phyloP scores from a whole-genome alignment of 2,113 vertebrate species.

The Cynoglossus semilaevis region DNA sequence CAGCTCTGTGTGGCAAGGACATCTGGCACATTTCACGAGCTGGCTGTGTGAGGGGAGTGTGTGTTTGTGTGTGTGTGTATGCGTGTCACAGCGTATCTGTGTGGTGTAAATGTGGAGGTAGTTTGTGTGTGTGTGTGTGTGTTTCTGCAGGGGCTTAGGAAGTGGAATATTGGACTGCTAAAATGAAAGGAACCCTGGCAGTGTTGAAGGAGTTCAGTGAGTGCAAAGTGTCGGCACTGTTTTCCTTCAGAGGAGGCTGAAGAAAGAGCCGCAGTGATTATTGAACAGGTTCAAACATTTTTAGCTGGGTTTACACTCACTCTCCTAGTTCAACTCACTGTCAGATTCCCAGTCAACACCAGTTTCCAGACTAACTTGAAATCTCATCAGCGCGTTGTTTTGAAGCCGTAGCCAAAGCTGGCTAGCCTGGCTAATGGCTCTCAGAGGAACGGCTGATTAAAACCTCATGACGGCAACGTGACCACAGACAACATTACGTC shows the following conservation, averaged over 20 bases:
- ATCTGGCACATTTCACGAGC: conserved; percentile 68
- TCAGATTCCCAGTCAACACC: background rate
- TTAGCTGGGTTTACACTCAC: background rate
- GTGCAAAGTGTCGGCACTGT: conserved; percentile 31
- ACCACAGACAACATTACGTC: conserved; percentile 43
- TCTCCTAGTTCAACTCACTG: background rate
- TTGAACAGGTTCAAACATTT: background rate
- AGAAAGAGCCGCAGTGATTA: background rate
- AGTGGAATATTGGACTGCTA: conserved; percentile 34
- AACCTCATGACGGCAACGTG: conserved; percentile 58
- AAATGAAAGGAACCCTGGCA: conserved; percentile 53
- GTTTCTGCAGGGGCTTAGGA: conserved; percentile 30
- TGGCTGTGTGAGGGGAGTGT: conserved; percentile 45
- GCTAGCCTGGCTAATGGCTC: conserved; percentile 36
- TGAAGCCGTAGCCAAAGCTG: conserved; percentile 21
- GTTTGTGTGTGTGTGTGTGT: conserved; percentile 27
- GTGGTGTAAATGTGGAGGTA: conserved; percentile 18
- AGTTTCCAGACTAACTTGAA: background rate
- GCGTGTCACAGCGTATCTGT: conserved; percentile 12
- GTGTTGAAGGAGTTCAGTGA: conserved; percentile 42
- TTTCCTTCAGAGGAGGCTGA: conserved; percentile 4
- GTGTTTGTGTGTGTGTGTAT: conserved; percentile 21
- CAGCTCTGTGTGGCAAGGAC: conserved; percentile 56
- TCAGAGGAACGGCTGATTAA: conserved; percentile 55
- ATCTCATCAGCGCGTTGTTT: background rate